These are phyloP conservation scores for Tinea semifulvella DNA, from an alignment of 2,888 invertebrate species.

Conservation along the genomic window DNA sequence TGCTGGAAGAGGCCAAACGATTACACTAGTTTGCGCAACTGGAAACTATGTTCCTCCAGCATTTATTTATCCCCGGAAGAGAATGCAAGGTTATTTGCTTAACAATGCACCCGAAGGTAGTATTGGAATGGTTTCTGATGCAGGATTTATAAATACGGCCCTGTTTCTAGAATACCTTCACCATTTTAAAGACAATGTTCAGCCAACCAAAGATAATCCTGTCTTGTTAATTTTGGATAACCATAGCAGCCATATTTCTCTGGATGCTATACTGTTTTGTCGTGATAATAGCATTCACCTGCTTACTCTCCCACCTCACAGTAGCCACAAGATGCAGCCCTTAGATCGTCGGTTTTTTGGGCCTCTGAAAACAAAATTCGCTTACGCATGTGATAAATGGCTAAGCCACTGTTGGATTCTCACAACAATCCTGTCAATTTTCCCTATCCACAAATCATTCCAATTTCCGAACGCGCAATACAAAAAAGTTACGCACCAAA, in stretches of 20 bases:
- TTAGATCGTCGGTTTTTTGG: conserved; percentile 16
- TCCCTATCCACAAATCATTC: no score
- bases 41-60: conserved; percentile 28
- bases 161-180: conserved; percentile 24
- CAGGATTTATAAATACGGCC: conserved; percentile 25
- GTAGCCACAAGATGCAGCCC: conserved; percentile 18
- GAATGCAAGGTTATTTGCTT: conserved; percentile 21
- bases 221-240: conserved; percentile 25
- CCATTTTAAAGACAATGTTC: conserved; percentile 24
- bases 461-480: no score
- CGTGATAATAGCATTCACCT: conserved; percentile 17
- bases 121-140: conserved; percentile 23
- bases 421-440: no score
- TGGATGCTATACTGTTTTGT: conserved; percentile 18
- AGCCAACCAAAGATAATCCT: conserved; percentile 23
- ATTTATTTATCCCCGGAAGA: conserved; percentile 25
- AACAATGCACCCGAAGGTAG: conserved; percentile 25
- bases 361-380: conserved; percentile 12
- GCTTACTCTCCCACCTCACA: conserved; percentile 20
- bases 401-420: no score
- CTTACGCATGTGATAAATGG: conserved; percentile 19
- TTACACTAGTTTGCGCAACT: conserved; percentile 23
- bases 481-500: no score
- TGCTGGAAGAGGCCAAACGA: conserved; percentile 22
- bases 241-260: conserved; percentile 20